A percentile compares a stretch with the other conserved stretches of the same genome.
Conservation (phyloP, 2,888 invertebrate genomes). For the Orchesella flavescens region DNA sequence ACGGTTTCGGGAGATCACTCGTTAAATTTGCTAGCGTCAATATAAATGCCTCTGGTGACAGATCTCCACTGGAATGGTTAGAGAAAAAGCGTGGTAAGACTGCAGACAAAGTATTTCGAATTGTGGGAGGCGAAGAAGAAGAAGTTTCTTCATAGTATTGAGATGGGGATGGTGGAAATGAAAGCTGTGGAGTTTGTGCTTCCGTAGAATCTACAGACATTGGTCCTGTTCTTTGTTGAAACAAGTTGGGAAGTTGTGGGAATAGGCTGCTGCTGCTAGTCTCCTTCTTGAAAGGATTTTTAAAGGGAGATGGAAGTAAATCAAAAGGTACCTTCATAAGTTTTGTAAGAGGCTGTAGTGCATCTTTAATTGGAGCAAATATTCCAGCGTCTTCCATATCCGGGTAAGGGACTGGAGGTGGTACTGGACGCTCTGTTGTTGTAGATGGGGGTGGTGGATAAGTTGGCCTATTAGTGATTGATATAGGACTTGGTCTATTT, state of each 20-base stretch:
- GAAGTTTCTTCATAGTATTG: not conserved
- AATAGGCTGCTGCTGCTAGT: slow-evolving; percentile 5
- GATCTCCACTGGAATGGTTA: not conserved
- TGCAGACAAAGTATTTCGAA: not conserved
- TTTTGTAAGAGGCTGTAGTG: slow-evolving; percentile 9
- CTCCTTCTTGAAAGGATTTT: not conserved
- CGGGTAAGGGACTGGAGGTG: not conserved
- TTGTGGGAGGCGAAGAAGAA: not conserved
- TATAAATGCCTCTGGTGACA: slow-evolving; percentile 20
- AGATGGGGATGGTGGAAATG: not conserved
- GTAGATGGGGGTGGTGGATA: slow-evolving; percentile 18
- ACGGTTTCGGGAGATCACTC: slow-evolving; percentile 41
- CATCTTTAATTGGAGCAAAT: slow-evolving; percentile 41
- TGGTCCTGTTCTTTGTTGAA: slow-evolving; percentile 26
- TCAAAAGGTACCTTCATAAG: slow-evolving; percentile 31
- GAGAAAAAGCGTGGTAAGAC: slow-evolving; percentile 28
- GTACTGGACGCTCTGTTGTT: slow-evolving; percentile 4
- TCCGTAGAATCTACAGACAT: not conserved
- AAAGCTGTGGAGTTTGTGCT: not conserved
- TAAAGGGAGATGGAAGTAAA: slow-evolving; percentile 33
- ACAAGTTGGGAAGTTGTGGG: slow-evolving; percentile 8
- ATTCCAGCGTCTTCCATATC: slow-evolving; percentile 9
- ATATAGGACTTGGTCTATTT: slow-evolving; percentile 11
- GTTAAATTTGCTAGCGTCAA: slow-evolving; percentile 23
- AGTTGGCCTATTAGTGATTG: slow-evolving; percentile 37